phyloP scores from a whole-genome alignment of 2,113 vertebrate genomes.

The Aegotheles bennettii region DNA sequence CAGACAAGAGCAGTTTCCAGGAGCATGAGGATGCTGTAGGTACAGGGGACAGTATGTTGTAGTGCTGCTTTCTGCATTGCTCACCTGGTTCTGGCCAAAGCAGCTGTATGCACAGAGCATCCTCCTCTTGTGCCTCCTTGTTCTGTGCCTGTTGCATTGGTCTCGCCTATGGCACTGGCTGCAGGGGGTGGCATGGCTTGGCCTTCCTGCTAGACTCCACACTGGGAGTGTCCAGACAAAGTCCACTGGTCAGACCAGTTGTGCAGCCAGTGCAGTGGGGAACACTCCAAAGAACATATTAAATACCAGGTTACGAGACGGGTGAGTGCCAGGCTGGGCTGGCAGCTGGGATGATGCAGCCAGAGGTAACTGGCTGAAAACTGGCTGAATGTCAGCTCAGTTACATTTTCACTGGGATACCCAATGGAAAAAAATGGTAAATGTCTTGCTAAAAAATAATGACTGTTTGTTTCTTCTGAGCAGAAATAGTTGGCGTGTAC shows the following conservation, averaged over 20 bases:
- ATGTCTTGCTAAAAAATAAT: slow-evolving; percentile 8
- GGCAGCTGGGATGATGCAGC: not conserved
- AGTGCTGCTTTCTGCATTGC: not conserved
- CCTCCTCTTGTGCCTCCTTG: not conserved
- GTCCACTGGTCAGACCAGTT: not conserved
- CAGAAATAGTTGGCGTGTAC: not conserved
- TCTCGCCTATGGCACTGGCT: rapidly evolving
- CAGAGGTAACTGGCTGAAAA: not conserved
- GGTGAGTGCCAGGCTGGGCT: not conserved
- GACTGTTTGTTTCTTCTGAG: slow-evolving; percentile 52
- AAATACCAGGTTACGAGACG: not conserved
- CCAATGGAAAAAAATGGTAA: slow-evolving; percentile 33
- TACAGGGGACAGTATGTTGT: not conserved
- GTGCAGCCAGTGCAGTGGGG: not conserved
- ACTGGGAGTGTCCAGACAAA: not conserved
- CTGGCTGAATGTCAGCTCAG: not conserved
- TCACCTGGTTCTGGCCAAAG: not conserved
- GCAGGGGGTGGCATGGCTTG: not conserved
- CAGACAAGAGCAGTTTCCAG: not conserved
- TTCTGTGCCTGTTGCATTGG: not conserved
- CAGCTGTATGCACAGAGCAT: not conserved
- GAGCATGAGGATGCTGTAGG: not conserved
- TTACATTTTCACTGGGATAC: slow-evolving; percentile 38
- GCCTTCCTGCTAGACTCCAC: not conserved
- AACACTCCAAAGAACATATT: not conserved